A percentile compares a stretch with the other conserved stretches of the same genome.
Evolutionary conservation across 53 echinoderm and acorn worm species (phyloP).

Genomic region (Holothuria scabra): DNA sequence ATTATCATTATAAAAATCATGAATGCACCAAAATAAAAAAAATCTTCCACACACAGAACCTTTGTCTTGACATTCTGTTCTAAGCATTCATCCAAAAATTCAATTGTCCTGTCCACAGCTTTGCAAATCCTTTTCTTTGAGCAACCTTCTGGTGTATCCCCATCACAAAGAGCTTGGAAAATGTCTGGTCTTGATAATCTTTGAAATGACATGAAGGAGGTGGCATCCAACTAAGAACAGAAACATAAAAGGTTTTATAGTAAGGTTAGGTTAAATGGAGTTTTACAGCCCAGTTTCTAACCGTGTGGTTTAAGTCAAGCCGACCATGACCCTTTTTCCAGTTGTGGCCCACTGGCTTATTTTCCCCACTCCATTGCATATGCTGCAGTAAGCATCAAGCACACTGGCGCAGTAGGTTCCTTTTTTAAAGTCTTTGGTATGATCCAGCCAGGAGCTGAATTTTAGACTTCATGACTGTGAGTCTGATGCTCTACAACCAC

Average conservation of each 20-base stretch:
- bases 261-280: too few relatives aligned
- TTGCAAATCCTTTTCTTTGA: slow-evolving; percentile 68
- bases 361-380: too few relatives aligned
- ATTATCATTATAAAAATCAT: not conserved
- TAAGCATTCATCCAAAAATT: slow-evolving; percentile 69
- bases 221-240: slow-evolving; percentile 61
- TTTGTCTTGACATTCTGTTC: slow-evolving; percentile 59
- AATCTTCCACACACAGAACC: slow-evolving; percentile 43
- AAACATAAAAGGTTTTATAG: not conserved
- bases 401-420: too few relatives aligned
- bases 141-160: slow-evolving; percentile 74
- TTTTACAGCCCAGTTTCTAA: too few relatives aligned
- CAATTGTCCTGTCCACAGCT: slow-evolving; percentile 74
- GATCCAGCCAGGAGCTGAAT: too few relatives aligned
- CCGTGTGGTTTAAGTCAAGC: too few relatives aligned
- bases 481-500: too few relatives aligned
- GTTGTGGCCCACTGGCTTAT: too few relatives aligned
- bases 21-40: not conserved
- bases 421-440: too few relatives aligned
- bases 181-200: slow-evolving; percentile 72
- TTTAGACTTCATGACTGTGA: too few relatives aligned
- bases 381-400: too few relatives aligned
- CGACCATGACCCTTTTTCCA: too few relatives aligned
- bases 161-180: slow-evolving; percentile 80
- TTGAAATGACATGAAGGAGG: slow-evolving; percentile 66